Evolutionary conservation across 2,797 vertebrate species (phyloP).

Genomic region (Petrocephalus sullivani): DNA sequence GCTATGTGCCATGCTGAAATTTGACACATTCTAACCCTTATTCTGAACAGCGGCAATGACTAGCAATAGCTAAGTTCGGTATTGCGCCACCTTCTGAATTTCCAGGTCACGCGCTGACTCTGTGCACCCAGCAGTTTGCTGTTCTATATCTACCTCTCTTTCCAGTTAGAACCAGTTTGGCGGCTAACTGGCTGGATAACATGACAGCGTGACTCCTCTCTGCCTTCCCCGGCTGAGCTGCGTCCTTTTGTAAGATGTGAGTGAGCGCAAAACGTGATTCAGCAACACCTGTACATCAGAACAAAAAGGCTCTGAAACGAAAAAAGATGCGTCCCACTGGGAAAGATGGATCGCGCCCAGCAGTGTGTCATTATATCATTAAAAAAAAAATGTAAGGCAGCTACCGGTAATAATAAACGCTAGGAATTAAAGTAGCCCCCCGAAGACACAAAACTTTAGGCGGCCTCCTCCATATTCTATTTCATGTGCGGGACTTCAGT

Average conservation of each 20-base stretch:
- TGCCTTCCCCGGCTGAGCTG: not conserved
- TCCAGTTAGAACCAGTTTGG: not conserved
- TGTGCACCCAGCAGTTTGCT: not conserved
- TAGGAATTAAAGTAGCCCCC: constrained; percentile 39
- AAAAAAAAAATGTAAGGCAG: constrained; percentile 16
- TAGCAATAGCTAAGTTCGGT: not conserved
- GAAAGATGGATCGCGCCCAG: not conserved
- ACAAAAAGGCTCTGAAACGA: not conserved
- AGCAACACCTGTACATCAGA: not conserved
- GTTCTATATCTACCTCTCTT: not conserved
- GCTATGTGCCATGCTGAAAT: constrained; percentile 56
- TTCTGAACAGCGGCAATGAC: not conserved
- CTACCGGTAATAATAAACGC: constrained; percentile 34
- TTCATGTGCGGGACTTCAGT: constrained; percentile 64
- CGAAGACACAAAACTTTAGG: constrained; percentile 50
- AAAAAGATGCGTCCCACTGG: not conserved
- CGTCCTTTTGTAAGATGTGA: not conserved
- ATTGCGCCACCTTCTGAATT: not conserved
- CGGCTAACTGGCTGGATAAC: not conserved
- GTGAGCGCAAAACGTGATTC: not conserved
- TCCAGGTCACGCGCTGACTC: not conserved
- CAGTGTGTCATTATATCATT: not conserved
- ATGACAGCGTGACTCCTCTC: not conserved
- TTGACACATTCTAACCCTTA: constrained; percentile 43
- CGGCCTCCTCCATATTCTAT: constrained; percentile 57